Base-by-base conservation (phyloP, 2,113 vertebrate genomes). In the Paracanthobrama guichenoti region DNA sequence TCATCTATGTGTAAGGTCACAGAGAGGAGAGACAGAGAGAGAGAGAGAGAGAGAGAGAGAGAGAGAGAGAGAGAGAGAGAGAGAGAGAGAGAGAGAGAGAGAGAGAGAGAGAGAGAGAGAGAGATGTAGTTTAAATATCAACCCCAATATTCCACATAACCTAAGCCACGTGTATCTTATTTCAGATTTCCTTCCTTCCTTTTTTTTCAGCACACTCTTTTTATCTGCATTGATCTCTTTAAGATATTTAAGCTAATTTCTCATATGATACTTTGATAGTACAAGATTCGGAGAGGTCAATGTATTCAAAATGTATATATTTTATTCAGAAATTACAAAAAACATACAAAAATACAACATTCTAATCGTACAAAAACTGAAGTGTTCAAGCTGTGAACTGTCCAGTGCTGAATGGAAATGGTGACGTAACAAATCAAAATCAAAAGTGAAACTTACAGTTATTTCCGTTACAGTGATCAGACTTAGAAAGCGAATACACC, bases 391-490 rank as follows among this genome's bases (percentile, higher is more conserved):
- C 1, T 28, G 26, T 59, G 53, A 78, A 66, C 79, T 81, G 44
- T 81, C 60, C 62, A 81, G 44, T 81, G 79, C 79, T 81, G 62
- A 81, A 81, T 35, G 46, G 62, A 81, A 79, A 81, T 48, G 16
- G 3, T n/a, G n/a, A 80, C 12, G n/a, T 28, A 46, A 80, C 42
- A 14, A 46, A 66, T 20, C 24, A 14, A 16, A 80, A 20, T 44
- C 14, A 80, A 64, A 62, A 80, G 24, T 24, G 62, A 78, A 60
- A 39, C 31, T 24, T 0, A 42, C 22, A 73, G 31, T 16, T 64
- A 28, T 31, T 50, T 79, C n/a, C 22, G 6, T 28, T 62, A 62
- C n/a, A 22, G 4, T 7, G 18, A 13, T 24, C n/a, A 8, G 22
- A 13, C n/a, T 28, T 42, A n/a, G 44, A 75, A 31, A 48, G 3